Base-by-base conservation (phyloP, 37 sponge, comb jelly and placozoan species). In the Axinella damicornis region DNA sequence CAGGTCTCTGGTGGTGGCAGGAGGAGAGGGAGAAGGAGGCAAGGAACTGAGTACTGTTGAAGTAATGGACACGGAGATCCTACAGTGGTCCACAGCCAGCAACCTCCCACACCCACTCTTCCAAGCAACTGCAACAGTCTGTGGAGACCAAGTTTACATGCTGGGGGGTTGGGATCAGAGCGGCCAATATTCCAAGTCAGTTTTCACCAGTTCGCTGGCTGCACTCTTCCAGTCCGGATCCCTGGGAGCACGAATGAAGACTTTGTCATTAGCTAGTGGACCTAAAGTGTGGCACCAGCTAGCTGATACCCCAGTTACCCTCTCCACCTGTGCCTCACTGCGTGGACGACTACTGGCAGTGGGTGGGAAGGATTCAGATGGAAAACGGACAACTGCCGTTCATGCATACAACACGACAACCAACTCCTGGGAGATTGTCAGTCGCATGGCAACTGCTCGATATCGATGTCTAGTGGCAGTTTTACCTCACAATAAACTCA, bases 361-460 rank as follows among this genome's bases (percentile, higher is more conserved):
- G 20, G 69, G 69, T n/a, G n/a, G n/a, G n/a, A n/a, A n/a, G n/a
- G n/a, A n/a, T 33, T 34, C 31, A 68, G 69, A 68, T 6, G 34
- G 35, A 14, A 31, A 68, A 5, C 6, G 6, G 5, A 33, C 34
- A 32, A 30, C 69, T 68, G 69, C 22, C 34, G 34, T 68, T 28
- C 32, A 20, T 28, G 5, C 20, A 68, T 68, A 68, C 69, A 33
- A 68, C 27, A 18, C 69, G 18, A 32, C 31, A 28, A 33, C 31
- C 34, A 68, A 68, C 34, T 68, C 69, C 27, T 68, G 69, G 69
- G 69, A 68, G 35, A 35, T 68, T 6, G 18, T 68, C 69, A 32
- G 69, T 31, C 4, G 5, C 30, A 68, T 68, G 69, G 18, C 22
- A 18, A 33, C 35, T 24, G 5, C 19, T 18, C 69, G 69, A 68